Percentiles rank a stretch among this genome's conserved stretches.
Conservation (phyloP, 2,113 vertebrate species). For the Ifrita kowaldi region DNA sequence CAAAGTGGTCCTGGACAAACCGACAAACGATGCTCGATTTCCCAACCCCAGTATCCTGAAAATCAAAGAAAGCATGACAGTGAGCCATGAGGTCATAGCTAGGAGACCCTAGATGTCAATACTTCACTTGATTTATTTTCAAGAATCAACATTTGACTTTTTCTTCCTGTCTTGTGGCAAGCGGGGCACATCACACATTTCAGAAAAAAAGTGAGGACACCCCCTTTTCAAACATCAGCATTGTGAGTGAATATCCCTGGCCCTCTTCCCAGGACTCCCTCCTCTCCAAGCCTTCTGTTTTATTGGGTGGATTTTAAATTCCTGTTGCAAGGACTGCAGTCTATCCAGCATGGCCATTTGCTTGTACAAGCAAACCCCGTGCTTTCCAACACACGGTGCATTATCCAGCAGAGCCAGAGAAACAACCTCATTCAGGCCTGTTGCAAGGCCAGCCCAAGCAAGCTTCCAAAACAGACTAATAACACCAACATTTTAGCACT, state of each 20-base stretch:
- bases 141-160: neutral
- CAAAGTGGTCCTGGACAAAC: conserved; percentile 96
- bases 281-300: neutral
- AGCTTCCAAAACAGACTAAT: neutral
- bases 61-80: conserved; percentile 12
- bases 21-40: conserved; percentile 97
- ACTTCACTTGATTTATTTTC: neutral
- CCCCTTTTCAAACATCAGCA: neutral
- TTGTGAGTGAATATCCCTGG: neutral
- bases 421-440: neutral
- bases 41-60: conserved; percentile 95
- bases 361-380: neutral
- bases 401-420: neutral
- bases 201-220: neutral
- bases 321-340: neutral
- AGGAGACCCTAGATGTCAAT: neutral
- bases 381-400: rapidly evolving
- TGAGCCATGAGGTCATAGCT: neutral
- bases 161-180: neutral
- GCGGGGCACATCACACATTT: neutral
- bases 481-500: neutral
- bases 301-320: neutral
- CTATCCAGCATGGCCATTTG: neutral
- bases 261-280: neutral
- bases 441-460: neutral